Conservation (phyloP, 2,113 vertebrate genomes). For the Malurus melanocephalus region DNA sequence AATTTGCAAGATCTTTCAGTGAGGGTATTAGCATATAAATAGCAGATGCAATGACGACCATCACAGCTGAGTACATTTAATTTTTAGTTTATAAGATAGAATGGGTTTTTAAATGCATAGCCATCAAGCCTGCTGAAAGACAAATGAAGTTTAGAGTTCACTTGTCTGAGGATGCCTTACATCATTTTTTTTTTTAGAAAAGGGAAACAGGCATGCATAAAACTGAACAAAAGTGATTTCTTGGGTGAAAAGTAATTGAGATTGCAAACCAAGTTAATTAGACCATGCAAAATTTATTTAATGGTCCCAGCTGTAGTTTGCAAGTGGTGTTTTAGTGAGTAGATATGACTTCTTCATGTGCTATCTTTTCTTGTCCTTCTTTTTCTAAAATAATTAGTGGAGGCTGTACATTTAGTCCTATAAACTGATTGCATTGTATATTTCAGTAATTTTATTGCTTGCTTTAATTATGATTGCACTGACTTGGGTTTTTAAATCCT, state of each 20-base stretch:
- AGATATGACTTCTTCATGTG: not conserved
- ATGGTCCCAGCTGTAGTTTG: constrained; percentile 62
- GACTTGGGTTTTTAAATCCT: constrained; percentile 64
- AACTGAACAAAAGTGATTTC: constrained; percentile 74
- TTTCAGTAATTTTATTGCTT: constrained; percentile 59
- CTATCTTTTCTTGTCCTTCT: not conserved
- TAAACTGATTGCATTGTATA: constrained; percentile 44
- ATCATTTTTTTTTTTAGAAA: constrained; percentile 79
- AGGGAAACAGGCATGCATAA: constrained; percentile 80
- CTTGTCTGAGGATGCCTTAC: constrained; percentile 85
- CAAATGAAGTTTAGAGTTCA: constrained; percentile 95
- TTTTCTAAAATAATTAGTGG: constrained; percentile 52
- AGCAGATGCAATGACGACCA: constrained; percentile 93
- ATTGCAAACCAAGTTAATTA: constrained; percentile 81
- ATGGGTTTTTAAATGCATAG: constrained; percentile 96
- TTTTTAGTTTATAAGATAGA: constrained; percentile 99
- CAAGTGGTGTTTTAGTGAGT: not conserved
- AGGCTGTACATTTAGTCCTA: not conserved
- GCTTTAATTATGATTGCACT: constrained; percentile 64
- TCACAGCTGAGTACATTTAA: constrained; percentile 99
- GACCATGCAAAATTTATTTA: constrained; percentile 77
- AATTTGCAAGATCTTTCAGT: constrained; percentile 95
- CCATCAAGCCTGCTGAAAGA: constrained; percentile 95
- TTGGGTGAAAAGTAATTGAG: constrained; percentile 80
- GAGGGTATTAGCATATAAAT: constrained; percentile 99